These are phyloP conservation scores for Sycophila sp. DNA, from an alignment of 1,140 invertebrate species.

Conservation along the genomic window DNA sequence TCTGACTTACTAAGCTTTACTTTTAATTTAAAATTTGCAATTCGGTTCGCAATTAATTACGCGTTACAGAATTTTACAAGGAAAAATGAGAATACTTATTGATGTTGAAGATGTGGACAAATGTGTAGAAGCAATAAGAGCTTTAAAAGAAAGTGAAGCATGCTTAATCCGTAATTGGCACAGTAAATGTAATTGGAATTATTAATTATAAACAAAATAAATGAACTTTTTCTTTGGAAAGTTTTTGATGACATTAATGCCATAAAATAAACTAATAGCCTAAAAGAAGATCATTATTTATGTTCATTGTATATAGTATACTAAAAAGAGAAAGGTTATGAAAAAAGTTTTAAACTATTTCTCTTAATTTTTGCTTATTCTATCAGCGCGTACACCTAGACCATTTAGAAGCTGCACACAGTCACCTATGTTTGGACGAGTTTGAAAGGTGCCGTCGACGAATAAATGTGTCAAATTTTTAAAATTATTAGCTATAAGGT, in stretches of 20 bases:
- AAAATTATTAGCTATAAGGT: background rate
- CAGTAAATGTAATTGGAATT: too few species aligned
- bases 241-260: background rate
- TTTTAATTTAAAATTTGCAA: too few species aligned
- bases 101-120: conserved; percentile 75
- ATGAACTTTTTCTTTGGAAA: too few species aligned
- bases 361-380: background rate
- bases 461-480: background rate
- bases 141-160: conserved; percentile 72
- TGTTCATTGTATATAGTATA: too few species aligned
- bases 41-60: too few species aligned
- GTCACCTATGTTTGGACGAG: background rate
- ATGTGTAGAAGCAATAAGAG: conserved; percentile 76
- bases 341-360: background rate
- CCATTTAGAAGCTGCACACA: background rate
- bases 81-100: too few species aligned
- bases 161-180: too few species aligned
- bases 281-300: too few species aligned
- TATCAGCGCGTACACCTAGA: background rate
- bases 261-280: background rate
- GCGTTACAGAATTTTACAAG: too few species aligned
- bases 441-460: background rate
- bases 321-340: background rate
- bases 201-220: too few species aligned
- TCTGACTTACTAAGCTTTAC: too few species aligned